Percentiles rank a stretch among this genome's conserved stretches.
These are phyloP conservation scores for Tetraodon nigroviridis DNA, from an alignment of 2,113 vertebrate species.

Conservation along the genomic window DNA sequence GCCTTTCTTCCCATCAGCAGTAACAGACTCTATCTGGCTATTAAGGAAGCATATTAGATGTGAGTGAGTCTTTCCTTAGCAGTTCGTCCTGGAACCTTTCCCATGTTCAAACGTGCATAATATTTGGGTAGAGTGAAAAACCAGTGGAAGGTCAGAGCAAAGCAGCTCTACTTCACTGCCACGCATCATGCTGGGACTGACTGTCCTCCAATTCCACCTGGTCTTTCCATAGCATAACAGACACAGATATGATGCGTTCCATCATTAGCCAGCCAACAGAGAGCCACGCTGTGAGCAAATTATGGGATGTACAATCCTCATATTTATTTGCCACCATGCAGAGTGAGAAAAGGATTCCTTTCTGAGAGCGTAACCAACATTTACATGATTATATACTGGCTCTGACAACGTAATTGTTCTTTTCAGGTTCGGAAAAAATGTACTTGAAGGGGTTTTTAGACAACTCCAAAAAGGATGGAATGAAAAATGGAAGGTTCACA, in stretches of 20 bases:
- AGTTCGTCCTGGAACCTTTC: constrained; percentile 20
- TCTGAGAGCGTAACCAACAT: constrained; percentile 16
- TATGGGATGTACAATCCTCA: neutral
- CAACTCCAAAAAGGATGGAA: neutral
- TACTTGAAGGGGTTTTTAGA: neutral
- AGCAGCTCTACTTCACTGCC: no score
- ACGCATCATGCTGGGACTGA: constrained; percentile 47
- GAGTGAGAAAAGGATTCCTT: constrained; percentile 25
- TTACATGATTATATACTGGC: constrained; percentile 41
- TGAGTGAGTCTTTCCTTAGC: constrained; percentile 16
- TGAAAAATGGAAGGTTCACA: no score
- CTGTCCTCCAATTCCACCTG: constrained; percentile 37
- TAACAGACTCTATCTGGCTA: constrained; percentile 9
- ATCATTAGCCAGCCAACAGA: constrained; percentile 62
- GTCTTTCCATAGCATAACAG: constrained; percentile 41
- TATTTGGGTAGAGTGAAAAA: no score
- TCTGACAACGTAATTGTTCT: constrained; percentile 13
- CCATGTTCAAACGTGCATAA: constrained; percentile 11
- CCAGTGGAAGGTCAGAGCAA: constrained; percentile 38
- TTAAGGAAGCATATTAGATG: constrained; percentile 15
- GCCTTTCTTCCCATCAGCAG: constrained; percentile 6
- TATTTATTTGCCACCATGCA: constrained; percentile 36
- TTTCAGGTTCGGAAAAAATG: neutral
- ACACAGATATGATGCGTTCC: constrained; percentile 61
- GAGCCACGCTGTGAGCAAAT: constrained; percentile 32